Conservation (phyloP, 64 coral and sea anemone species). For the Acropora yongei region DNA sequence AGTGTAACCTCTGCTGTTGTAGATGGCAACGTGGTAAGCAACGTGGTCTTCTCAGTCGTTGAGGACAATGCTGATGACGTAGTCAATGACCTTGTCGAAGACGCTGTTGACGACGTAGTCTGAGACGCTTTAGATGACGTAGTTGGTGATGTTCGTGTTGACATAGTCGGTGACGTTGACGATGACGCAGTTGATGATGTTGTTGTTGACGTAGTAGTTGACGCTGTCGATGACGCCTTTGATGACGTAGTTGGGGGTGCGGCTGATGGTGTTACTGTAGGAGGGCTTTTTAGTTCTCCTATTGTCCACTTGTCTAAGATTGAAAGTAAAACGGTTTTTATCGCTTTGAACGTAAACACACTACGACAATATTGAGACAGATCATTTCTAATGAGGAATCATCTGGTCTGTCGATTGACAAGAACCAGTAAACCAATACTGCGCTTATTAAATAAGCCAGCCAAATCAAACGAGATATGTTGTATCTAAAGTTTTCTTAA, state of each 20-base stretch:
- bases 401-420: background rate
- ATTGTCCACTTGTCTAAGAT: background rate
- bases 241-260: background rate
- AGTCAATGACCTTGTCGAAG: background rate
- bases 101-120: background rate
- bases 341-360: background rate
- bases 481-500: too few species aligned
- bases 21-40: background rate
- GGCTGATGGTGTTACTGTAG: background rate
- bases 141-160: background rate
- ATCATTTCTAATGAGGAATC: background rate
- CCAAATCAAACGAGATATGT: too few species aligned
- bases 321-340: background rate
- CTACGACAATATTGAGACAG: background rate
- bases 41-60: background rate
- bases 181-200: background rate
- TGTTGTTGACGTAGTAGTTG: background rate
- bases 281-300: background rate
- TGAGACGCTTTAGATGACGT: background rate
- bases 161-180: background rate
- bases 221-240: background rate
- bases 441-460: too few species aligned
- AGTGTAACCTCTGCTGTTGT: background rate
- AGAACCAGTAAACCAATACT: background rate
- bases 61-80: background rate